Conservation (phyloP, 2,113 vertebrate genomes). For the Melanostigma gelatinosum region DNA sequence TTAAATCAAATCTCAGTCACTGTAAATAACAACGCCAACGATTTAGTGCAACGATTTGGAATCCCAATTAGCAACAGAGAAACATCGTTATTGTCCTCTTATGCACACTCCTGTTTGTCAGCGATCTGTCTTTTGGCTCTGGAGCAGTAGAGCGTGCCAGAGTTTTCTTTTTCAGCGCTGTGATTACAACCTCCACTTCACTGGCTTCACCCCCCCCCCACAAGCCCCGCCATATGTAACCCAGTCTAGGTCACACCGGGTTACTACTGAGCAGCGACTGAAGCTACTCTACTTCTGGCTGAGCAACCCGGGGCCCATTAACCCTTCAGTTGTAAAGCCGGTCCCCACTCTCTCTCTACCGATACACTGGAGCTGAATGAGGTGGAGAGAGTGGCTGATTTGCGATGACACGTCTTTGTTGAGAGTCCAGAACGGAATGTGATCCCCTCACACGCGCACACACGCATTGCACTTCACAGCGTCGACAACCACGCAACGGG, state of each 20-base stretch:
- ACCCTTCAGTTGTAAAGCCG: slow-evolving; percentile 47
- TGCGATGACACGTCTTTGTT: slow-evolving; percentile 43
- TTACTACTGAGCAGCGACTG: slow-evolving; percentile 24
- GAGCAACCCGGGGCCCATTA: slow-evolving; percentile 55
- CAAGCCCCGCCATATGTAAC: not conserved
- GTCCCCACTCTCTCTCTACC: slow-evolving; percentile 25
- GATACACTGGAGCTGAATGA: not conserved
- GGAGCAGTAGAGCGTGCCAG: not conserved
- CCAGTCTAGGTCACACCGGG: slow-evolving; percentile 34
- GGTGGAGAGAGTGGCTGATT: slow-evolving; percentile 34
- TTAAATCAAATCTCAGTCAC: not conserved
- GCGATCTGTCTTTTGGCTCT: not conserved
- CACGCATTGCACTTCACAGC: slow-evolving; percentile 32
- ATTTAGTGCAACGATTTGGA: not conserved
- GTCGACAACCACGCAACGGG: slow-evolving; percentile 27
- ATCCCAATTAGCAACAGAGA: not conserved
- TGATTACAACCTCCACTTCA: not conserved
- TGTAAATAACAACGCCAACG: not conserved
- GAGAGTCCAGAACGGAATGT: slow-evolving; percentile 50
- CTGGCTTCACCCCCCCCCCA: not conserved
- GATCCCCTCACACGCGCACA: slow-evolving; percentile 4
- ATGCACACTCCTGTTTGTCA: not conserved
- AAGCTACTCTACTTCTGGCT: slow-evolving; percentile 38
- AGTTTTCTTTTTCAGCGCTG: not conserved
- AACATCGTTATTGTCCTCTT: not conserved